Evolutionary conservation across 1,140 invertebrate genomes (phyloP).

Genomic region (Drosophila malerkotliana): DNA sequence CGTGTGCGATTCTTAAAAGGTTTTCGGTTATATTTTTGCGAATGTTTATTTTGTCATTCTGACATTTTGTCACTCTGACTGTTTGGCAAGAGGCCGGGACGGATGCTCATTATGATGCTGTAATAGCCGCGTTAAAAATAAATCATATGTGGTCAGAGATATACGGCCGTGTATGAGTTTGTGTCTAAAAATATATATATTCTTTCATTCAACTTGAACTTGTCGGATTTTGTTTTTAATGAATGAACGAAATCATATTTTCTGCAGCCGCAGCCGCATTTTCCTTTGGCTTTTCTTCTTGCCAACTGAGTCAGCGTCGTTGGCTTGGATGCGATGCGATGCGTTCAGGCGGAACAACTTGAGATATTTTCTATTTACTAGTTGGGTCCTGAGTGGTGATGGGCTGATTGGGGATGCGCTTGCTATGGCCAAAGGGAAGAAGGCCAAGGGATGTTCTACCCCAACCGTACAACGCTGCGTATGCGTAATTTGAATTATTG

Average conservation of each 20-base stretch:
- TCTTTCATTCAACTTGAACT: constrained; percentile 78
- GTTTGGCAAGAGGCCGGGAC: constrained; percentile 41
- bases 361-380: constrained; percentile 54
- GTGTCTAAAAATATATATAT: background rate
- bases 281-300: constrained; percentile 1
- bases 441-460: background rate
- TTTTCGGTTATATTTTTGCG: constrained; percentile 33
- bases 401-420: background rate
- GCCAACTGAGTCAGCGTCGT: constrained; percentile 38
- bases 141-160: constrained; percentile 36
- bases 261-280: constrained; percentile 28
- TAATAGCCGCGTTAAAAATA: constrained; percentile 71
- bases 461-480: constrained; percentile 22
- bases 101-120: constrained; percentile 44
- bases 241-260: constrained; percentile 67
- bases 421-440: background rate
- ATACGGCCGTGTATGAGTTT: constrained; percentile 18
- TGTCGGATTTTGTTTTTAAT: constrained; percentile 70
- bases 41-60: constrained; percentile 14
- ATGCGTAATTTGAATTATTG: constrained; percentile 77
- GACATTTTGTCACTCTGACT: constrained; percentile 16
- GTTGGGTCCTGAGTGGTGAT: constrained; percentile 1
- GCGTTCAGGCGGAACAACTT: constrained; percentile 63
- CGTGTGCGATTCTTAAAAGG: constrained; percentile 38
- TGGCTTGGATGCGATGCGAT: constrained; percentile 23